Evolutionary conservation across 2,113 vertebrate genomes (phyloP).

Genomic region (Megaptera novaeangliae): DNA sequence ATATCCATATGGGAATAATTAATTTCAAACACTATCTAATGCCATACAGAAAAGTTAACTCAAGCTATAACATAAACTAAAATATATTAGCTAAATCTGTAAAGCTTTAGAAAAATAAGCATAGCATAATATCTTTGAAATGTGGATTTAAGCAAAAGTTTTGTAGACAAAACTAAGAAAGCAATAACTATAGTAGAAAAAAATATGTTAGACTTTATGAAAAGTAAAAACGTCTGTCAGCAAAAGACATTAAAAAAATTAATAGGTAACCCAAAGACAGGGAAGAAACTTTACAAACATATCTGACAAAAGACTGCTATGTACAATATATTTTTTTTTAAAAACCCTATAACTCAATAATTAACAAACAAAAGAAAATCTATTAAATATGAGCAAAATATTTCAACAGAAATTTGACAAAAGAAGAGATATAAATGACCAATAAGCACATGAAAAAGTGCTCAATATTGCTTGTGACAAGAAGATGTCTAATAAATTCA

Average conservation of each 20-base stretch:
- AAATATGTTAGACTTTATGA: background rate
- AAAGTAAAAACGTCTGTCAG: background rate
- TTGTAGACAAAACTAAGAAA: background rate
- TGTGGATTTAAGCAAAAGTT: background rate
- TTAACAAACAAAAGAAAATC: background rate
- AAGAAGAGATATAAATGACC: background rate
- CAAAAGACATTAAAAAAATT: background rate
- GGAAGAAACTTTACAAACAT: background rate
- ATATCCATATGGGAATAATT: background rate
- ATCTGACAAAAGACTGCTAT: background rate
- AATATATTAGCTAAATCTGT: background rate
- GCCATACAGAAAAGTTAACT: background rate
- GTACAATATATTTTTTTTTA: background rate
- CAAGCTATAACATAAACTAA: background rate
- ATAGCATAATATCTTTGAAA: background rate
- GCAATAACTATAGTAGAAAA: background rate
- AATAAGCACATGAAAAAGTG: background rate
- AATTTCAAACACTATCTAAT: background rate
- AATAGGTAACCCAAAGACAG: background rate
- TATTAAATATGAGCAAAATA: background rate
- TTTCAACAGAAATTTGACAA: background rate
- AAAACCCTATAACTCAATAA: background rate
- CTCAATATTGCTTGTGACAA: background rate
- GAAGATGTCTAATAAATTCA: background rate
- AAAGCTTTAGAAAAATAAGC: background rate